Evolutionary conservation across 2,797 vertebrate genomes (phyloP).

Genomic region (Bradypodion pumilum): DNA sequence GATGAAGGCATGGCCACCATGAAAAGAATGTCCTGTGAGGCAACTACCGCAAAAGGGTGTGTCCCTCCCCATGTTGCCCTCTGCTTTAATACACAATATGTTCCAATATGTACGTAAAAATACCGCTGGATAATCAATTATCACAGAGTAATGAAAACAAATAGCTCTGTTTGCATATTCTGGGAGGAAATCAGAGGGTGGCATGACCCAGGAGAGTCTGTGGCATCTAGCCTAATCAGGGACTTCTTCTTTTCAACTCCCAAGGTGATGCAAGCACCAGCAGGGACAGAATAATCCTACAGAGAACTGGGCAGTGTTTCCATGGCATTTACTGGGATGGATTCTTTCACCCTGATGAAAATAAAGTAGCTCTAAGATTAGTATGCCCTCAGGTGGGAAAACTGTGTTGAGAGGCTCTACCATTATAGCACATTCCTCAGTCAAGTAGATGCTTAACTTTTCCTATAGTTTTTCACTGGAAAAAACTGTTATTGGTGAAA

Average conservation of each 20-base stretch:
- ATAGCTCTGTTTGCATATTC: not conserved
- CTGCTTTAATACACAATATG: not conserved
- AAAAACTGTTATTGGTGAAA: not conserved
- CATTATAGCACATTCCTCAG: no score
- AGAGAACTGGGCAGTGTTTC: not conserved
- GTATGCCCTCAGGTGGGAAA: not conserved
- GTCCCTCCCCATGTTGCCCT: not conserved
- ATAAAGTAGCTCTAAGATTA: not conserved
- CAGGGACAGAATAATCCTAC: not conserved
- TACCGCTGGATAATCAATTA: not conserved
- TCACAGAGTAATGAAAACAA: not conserved
- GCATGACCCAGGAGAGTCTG: not conserved
- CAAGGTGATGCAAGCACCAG: not conserved
- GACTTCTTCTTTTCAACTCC: not conserved
- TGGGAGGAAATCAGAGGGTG: no score
- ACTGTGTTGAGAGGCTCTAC: no score
- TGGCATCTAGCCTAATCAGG: not conserved
- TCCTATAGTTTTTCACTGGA: not conserved
- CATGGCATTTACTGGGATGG: not conserved
- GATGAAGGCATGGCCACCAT: slow-evolving; percentile 28
- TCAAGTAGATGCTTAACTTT: no score
- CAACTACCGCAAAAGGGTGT: not conserved
- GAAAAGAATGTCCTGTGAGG: not conserved
- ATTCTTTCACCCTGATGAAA: not conserved
- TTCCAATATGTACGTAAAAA: not conserved